phyloP scores from a whole-genome alignment of 2,797 vertebrate genomes.

The Heliangelus exortis region DNA sequence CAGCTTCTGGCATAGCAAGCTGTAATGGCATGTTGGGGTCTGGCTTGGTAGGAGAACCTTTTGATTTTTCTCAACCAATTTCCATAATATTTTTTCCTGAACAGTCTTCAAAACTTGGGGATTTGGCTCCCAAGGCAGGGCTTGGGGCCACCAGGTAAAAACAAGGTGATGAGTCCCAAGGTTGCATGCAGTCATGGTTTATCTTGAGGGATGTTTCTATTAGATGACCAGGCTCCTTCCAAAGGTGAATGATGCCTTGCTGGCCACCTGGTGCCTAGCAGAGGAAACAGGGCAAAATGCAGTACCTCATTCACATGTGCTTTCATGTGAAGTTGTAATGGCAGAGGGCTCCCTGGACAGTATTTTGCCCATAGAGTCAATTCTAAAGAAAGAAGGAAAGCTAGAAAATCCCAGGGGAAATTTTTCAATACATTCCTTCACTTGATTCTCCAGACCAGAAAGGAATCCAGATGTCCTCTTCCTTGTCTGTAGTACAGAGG shows the following conservation, averaged over 20 bases:
- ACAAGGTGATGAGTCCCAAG: background rate
- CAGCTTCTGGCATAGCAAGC: background rate
- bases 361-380: background rate
- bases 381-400: background rate
- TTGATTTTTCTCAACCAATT: background rate
- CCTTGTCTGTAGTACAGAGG: background rate
- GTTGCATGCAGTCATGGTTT: background rate
- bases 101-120: background rate
- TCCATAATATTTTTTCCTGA: background rate
- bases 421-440: background rate
- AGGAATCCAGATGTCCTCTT: background rate
- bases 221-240: background rate
- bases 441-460: background rate
- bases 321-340: background rate
- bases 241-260: background rate
- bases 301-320: background rate
- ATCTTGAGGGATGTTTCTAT: background rate
- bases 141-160: background rate
- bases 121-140: fast-evolving
- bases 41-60: background rate
- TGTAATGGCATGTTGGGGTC: background rate
- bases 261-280: background rate
- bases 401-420: background rate
- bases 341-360: fast-evolving
- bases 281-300: background rate